Base-by-base conservation (phyloP, 2,797 vertebrate species). In the Rhinatrema bivittatum region DNA sequence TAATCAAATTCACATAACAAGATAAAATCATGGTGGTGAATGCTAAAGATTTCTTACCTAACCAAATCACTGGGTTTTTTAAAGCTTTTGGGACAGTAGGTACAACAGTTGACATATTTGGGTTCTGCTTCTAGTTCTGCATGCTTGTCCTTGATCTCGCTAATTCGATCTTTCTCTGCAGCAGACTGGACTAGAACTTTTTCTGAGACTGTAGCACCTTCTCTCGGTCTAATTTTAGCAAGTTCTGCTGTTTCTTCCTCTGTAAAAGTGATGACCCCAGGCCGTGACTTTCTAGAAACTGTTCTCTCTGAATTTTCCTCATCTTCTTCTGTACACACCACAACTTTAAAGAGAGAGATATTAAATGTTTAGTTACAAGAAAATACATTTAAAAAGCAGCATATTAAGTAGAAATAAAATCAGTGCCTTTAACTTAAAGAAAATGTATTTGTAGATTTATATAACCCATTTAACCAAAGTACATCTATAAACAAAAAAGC, bases 21-120 rank as follows among this genome's bases (percentile, higher is more conserved):
- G n/a, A n/a, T n/a, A n/a, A n/a, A n/a, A n/a, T n/a, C n/a, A n/a
- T n/a, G n/a, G n/a, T n/a, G n/a, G n/a, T n/a, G n/a, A n/a, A n/a
- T n/a, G n/a, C n/a, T n/a, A n/a, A n/a, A n/a, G n/a, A n/a, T n/a
- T n/a, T n/a, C n/a, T 78, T 77, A 98, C 96, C 96, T 93, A 63
- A 97, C 87, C 2, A 99, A 76, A 70, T 99, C 96, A 5, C 95
- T 98, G 61, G 96, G 96, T 55, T 99, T 99, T 80, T 96, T 96
- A 74, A 99, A 99, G 70, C 94, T 99, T 77, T 98, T 99, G n/a
- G 95, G 91, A 40, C 96, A 99, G 33, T 67, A 98, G 50, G 45
- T 82, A 56, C 96, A 99, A 55, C 91, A 90, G 79, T 99, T 98
- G 47, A 93, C 84, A 4, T 92, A 94, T 71, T 93, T 94, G 13